Conservation (phyloP, 2,113 vertebrate genomes). For the Neogale vison region DNA sequence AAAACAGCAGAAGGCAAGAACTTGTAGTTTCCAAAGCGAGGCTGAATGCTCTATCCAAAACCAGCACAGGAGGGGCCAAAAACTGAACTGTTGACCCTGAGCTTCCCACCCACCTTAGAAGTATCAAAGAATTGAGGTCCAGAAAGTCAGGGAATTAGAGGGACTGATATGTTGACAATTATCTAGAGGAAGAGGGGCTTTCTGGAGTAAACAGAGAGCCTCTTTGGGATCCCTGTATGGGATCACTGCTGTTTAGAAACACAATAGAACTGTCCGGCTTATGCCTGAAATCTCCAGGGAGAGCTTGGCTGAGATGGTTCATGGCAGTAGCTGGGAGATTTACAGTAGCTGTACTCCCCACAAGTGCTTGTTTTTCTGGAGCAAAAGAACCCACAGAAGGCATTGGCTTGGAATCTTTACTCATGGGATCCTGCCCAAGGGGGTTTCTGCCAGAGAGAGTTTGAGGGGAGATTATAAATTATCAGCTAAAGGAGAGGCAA, state of each 20-base stretch:
- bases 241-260: neutral
- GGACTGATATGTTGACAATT: neutral
- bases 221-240: no score
- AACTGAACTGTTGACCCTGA: neutral
- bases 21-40: neutral
- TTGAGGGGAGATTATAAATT: neutral
- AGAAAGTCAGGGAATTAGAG: neutral
- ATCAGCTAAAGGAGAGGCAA: neutral
- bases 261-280: neutral
- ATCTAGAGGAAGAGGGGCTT: neutral
- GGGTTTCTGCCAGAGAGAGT: neutral
- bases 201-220: no score
- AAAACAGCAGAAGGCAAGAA: neutral
- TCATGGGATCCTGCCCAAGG: neutral
- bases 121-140: neutral
- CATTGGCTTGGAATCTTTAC: neutral
- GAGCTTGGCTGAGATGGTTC: neutral
- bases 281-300: neutral
- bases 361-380: neutral
- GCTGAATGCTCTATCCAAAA: neutral
- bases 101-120: fast-evolving
- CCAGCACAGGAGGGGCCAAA: neutral
- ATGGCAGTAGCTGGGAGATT: neutral
- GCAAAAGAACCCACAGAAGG: neutral
- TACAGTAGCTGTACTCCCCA: neutral